phyloP scores from a whole-genome alignment of 2,113 vertebrate genomes.

The Oriolus oriolus region DNA sequence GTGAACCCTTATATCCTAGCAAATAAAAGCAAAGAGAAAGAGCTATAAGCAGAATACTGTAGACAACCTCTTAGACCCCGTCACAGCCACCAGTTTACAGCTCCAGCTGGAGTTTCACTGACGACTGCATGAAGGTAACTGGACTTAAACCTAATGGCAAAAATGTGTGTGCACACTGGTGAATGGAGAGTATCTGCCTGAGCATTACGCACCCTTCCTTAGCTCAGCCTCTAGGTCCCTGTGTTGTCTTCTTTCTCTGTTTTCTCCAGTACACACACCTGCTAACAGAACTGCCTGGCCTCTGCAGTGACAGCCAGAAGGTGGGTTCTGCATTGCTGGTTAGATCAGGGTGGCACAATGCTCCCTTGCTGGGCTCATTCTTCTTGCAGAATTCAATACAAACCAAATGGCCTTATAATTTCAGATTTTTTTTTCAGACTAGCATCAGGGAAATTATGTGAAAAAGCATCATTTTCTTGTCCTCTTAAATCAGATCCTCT shows the following conservation, averaged over 20 bases:
- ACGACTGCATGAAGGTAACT: neutral
- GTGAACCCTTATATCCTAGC: neutral
- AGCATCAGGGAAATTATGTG: neutral
- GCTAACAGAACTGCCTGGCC: neutral
- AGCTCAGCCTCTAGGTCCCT: neutral
- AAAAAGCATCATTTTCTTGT: neutral
- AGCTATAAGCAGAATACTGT: neutral
- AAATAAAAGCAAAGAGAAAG: neutral
- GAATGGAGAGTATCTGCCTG: neutral
- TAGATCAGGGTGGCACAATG: neutral
- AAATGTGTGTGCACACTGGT: neutral
- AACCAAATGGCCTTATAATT: neutral
- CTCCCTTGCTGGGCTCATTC: neutral
- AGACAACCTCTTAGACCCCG: neutral
- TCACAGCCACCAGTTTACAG: accelerated
- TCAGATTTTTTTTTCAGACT: neutral
- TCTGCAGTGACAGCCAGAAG: neutral
- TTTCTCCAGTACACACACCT: neutral
- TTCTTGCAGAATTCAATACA: neutral
- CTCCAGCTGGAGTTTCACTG: neutral
- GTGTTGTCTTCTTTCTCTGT: neutral
- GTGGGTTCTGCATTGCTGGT: neutral
- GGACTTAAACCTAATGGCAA: neutral
- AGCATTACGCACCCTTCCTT: neutral
- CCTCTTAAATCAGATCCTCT: neutral